phyloP scores from a whole-genome alignment of 2,888 invertebrate species.

The Thera obeliscata region DNA sequence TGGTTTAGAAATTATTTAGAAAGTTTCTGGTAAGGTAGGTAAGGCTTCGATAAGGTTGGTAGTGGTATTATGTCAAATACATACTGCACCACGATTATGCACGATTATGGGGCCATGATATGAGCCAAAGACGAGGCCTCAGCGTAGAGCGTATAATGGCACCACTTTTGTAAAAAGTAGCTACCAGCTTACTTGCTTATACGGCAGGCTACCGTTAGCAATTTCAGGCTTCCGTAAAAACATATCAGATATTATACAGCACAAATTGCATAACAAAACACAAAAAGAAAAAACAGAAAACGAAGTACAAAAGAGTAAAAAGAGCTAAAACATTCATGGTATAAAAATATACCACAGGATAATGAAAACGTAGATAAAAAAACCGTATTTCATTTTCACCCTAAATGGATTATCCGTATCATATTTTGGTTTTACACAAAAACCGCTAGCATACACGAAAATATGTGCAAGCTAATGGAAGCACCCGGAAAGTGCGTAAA shows the following conservation, averaged over 20 bases:
- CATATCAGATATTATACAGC: neutral
- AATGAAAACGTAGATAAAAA: conserved; percentile 1
- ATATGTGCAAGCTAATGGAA: conserved; percentile 4
- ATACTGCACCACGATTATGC: too few species aligned
- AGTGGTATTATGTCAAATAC: too few species aligned
- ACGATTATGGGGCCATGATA: too few species aligned
- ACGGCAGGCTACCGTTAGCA: too few species aligned
- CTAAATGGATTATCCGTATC: conserved; percentile 7
- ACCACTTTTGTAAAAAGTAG: too few species aligned
- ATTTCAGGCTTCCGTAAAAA: too few species aligned
- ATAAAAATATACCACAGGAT: neutral
- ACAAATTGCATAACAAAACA: neutral
- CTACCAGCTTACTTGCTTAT: too few species aligned
- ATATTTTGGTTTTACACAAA: conserved; percentile 15
- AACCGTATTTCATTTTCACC: neutral
- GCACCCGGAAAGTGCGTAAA: neutral
- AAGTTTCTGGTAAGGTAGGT: too few species aligned
- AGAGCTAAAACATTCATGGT: conserved; percentile 4
- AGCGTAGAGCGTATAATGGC: too few species aligned
- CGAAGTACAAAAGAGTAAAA: neutral
- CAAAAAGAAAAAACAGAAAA: neutral
- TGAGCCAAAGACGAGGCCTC: too few species aligned
- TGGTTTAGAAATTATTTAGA: too few species aligned
- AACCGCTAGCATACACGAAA: neutral
- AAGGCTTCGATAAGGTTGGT: too few species aligned